Evolutionary conservation across 2,797 vertebrate genomes (phyloP), one percentile per base, ranked within the genome.

Genomic region (Melanotaenia boesemani): DNA sequence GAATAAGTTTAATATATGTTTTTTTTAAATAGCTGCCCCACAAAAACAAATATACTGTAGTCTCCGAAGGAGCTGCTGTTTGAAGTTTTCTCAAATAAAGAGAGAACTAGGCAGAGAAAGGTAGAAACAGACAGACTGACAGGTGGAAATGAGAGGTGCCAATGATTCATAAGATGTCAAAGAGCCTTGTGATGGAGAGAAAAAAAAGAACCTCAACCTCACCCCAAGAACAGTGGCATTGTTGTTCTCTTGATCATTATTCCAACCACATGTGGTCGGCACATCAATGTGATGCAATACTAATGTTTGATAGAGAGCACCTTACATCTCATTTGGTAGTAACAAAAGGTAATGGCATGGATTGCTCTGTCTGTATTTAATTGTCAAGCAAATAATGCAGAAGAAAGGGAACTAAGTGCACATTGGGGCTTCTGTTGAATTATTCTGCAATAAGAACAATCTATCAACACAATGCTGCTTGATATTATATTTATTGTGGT

Each of bases 191-290:
- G 81, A 88, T 77, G 72, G 76, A 59, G 65, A 36, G 24, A 37
- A 11, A 2, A 0, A 13, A 24, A 57, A 70, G 28, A 77, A 81
- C 71, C 75, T 84, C 72, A 34, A 66, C 70, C 63, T 89, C 79
- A 77, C 77, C 82, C 41, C 50, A 50, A 67, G 80, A 91, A 86
- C 77, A 83, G 64, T 76, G 66, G 70, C 73, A 88, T 80, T 89
- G 84, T 86, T 91, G 81, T 90, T 84, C 72, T 74, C 70, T 83
- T 87, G 76, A 89, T 91, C 87, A 87, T 84, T 85, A 84, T 86
- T 86, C 82, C 66, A 67, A 68, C 63, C 77, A 72, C 84, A 88
- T 86, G 82, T 81, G 73, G 74, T 77, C 69, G 81, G 73, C 60
- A 64, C 77, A 86, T 83, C 74, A 78, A 84, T 83, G 74, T 8